Evolutionary conservation across 2,113 vertebrate genomes (phyloP).

Genomic region (Saccopteryx bilineata): DNA sequence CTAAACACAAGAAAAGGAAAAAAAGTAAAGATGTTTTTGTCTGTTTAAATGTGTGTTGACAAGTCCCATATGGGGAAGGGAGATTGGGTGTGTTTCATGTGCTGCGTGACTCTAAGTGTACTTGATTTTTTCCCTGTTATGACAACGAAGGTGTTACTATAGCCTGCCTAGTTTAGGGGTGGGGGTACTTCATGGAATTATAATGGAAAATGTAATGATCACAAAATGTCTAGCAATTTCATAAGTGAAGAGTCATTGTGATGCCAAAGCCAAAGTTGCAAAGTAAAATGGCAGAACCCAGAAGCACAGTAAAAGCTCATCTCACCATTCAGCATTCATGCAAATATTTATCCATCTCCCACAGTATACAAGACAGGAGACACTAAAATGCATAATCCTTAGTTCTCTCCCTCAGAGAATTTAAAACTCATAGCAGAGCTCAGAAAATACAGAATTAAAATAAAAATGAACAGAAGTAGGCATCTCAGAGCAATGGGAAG

Average conservation of each 20-base stretch:
- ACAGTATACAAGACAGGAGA: background rate
- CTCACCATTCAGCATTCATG: background rate
- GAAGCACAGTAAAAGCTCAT: background rate
- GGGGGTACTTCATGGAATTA: conserved; percentile 1
- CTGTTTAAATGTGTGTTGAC: conserved; percentile 61
- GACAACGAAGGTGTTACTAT: conserved; percentile 57
- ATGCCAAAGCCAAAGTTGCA: background rate
- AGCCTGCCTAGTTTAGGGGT: conserved; percentile 6
- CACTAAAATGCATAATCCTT: background rate
- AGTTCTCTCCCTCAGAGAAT: background rate
- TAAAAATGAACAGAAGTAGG: background rate
- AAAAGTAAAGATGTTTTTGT: background rate
- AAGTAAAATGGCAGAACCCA: background rate
- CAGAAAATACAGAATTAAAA: conserved; percentile 25
- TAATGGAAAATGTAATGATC: conserved; percentile 27
- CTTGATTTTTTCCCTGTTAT: background rate
- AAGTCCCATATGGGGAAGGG: background rate
- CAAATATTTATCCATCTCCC: background rate
- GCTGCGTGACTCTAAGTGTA: conserved; percentile 35
- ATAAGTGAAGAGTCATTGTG: background rate
- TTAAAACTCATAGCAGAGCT: background rate
- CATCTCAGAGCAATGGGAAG: background rate
- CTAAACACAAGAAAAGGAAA: conserved; percentile 39
- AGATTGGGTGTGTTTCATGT: background rate
- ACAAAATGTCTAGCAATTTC: conserved; percentile 3